phyloP scores from a whole-genome alignment of 2,113 vertebrate species.

The Micronisus gabar region DNA sequence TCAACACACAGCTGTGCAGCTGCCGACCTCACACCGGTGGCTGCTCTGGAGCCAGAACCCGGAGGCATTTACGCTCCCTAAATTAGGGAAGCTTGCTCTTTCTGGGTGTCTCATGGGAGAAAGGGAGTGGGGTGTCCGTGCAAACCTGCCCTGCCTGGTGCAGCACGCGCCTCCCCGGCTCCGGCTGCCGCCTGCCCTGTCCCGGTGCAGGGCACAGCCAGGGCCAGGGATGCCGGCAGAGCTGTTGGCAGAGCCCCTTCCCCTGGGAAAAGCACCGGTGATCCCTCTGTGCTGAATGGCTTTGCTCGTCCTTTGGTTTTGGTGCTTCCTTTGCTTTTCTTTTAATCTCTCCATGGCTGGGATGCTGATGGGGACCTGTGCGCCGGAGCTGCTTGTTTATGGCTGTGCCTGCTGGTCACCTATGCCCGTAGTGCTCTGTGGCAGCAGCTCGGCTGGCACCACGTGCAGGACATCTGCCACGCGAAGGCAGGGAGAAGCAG shows the following conservation, averaged over 20 bases:
- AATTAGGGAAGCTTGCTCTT: not conserved
- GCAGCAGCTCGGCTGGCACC: not conserved
- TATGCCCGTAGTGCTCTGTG: accelerated
- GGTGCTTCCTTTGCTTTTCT: not conserved
- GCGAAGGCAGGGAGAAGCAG: accelerated
- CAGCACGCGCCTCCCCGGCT: accelerated
- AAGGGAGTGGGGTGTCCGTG: not conserved
- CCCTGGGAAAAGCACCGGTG: accelerated
- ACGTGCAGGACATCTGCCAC: accelerated
- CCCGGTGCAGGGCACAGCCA: not conserved
- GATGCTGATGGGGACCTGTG: not conserved
- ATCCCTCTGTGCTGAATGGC: not conserved
- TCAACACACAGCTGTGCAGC: not conserved
- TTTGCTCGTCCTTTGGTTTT: not conserved
- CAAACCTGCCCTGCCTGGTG: not conserved
- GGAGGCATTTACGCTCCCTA: accelerated
- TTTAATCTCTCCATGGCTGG: not conserved
- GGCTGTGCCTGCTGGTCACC: not conserved
- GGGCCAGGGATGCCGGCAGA: not conserved
- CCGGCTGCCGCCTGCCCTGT: not conserved
- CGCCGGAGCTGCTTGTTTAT: accelerated
- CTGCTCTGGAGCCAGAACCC: not conserved
- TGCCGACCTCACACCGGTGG: not conserved
- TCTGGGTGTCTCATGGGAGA: not conserved
- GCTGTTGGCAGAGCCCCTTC: not conserved